Conservation (phyloP, 1,140 invertebrate genomes). For the Chrysomallon squamiferum region DNA sequence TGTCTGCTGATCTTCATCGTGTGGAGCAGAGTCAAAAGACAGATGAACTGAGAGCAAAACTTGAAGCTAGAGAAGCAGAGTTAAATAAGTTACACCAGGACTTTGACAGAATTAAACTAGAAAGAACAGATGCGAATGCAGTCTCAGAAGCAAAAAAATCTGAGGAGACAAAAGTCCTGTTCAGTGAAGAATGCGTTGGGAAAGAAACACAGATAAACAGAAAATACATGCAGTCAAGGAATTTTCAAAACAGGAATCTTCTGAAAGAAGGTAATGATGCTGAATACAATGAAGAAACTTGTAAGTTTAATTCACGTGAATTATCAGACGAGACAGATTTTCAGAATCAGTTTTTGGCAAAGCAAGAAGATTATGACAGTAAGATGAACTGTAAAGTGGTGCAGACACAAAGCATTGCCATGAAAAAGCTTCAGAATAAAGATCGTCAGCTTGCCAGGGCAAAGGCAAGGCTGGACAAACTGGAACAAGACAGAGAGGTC, state of each 20-base stretch:
- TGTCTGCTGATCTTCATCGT: constrained; percentile 33
- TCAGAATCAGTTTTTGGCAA: not conserved
- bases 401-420: not conserved
- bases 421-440: constrained; percentile 4
- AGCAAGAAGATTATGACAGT: not conserved
- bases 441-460: constrained; percentile 13
- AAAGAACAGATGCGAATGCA: not conserved
- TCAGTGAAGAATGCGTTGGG: not conserved
- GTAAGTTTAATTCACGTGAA: no score
- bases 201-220: constrained; percentile 5
- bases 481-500: constrained; percentile 22
- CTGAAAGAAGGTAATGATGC: constrained; percentile 3
- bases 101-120: constrained; percentile 27
- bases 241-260: not conserved
- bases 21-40: constrained; percentile 35
- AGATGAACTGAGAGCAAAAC: constrained; percentile 20
- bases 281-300: no score
- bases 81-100: constrained; percentile 17
- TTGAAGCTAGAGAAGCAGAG: constrained; percentile 25
- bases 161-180: not conserved
- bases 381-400: not conserved
- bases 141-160: not conserved
- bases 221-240: not conserved
- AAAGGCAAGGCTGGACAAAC: constrained; percentile 11
- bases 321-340: no score